These are phyloP conservation scores for Chymomyza caudatula DNA, from an alignment of 2,888 invertebrate genomes.

Conservation along the genomic window DNA sequence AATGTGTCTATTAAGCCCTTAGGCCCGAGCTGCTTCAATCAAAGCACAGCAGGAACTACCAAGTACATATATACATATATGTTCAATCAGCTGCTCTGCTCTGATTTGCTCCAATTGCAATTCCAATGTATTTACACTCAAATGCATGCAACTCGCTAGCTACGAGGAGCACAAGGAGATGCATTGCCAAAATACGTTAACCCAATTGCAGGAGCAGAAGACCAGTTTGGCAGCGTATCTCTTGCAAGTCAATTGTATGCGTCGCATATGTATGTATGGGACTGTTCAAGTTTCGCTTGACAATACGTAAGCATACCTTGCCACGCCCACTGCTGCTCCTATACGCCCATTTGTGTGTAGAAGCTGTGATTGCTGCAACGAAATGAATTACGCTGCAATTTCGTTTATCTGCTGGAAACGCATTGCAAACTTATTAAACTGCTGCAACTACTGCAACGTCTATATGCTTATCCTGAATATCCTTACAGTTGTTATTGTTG, in stretches of 20 bases:
- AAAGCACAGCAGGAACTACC: neutral
- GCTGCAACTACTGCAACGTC: neutral
- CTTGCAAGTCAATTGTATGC: neutral
- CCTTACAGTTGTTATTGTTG: neutral
- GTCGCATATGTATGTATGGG: neutral
- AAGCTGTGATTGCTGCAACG: neutral
- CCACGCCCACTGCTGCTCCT: no score
- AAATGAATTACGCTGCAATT: conserved; percentile 20
- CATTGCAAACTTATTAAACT: conserved; percentile 17
- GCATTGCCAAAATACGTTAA: neutral
- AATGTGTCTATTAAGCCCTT: neutral
- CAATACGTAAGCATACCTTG: neutral
- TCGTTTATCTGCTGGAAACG: conserved; percentile 4
- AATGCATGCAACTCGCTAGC: neutral
- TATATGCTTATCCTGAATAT: neutral
- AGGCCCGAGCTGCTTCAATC: neutral
- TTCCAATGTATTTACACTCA: neutral
- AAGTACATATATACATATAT: neutral
- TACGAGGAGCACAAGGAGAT: no score
- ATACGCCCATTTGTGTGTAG: neutral
- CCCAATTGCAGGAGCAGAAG: conserved; percentile 6
- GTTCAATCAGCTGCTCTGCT: neutral
- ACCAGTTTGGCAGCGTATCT: no score
- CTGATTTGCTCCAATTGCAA: neutral
- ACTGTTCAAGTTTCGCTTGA: neutral